Base-by-base conservation (phyloP, 1,140 invertebrate species). In the Palaemon carinicauda region DNA sequence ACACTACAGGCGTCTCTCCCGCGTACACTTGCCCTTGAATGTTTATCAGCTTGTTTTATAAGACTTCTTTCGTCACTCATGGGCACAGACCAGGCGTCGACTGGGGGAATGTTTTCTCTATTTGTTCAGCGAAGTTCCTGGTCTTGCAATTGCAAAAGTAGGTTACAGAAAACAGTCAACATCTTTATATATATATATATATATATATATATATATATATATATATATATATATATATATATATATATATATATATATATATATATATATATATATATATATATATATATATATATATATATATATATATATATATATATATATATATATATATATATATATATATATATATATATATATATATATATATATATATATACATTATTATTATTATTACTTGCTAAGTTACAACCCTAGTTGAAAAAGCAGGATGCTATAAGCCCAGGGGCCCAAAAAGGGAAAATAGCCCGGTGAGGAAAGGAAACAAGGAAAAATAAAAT, bases 261-360 rank as follows among this genome's bases (percentile, higher is more conserved):
- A 60, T 60, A 60, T 60, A 60, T 60, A 60, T 60, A 60, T 60
- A 60, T 60, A 60, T 60, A 60, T 60, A 60, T 60, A 60, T 60
- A 60, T 60, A 60, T 60, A 60, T 60, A 60, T 60, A 60, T 60
- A 60, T 60, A 60, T 60, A 60, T 60, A 60, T 60, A 60, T 7
- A 60, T 60, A 60, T 7, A 60, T 41, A 41, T 41, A 77, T 21
- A 77, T 21, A 77, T 15, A 77, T 51, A 77, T 21, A 77, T 51
- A 51, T 33, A 52, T 51, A 60, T 60, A 60, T 21, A 60, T 60
- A 60, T 60, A 60, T 60, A 60, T 60, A 60, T 60, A 60, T 60
- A 60, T 60, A 60, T 60, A 60, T 60, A 60, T 60, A 60, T 60
- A 60, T 60, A 60, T 60, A 60, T 60, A 60, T 60, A 60, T 60